phyloP scores from a whole-genome alignment of 2,113 vertebrate species.

The Mesitornis unicolor region DNA sequence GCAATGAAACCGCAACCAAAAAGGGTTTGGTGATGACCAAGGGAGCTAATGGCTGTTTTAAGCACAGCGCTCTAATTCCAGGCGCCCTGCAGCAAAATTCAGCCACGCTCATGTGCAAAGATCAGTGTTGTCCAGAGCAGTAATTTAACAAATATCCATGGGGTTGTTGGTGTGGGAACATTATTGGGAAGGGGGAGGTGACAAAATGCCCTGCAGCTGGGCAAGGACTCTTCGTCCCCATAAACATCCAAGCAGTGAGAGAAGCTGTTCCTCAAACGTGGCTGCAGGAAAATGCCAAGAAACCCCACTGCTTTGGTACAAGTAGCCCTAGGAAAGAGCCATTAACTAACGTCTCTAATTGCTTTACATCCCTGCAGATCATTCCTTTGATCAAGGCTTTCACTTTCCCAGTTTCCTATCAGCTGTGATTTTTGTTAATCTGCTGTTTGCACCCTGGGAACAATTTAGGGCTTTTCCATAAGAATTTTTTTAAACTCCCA shows the following conservation, averaged over 20 bases:
- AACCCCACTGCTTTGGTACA: rapidly evolving
- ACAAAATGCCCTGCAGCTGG: neutral
- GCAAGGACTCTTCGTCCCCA: neutral
- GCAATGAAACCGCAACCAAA: neutral
- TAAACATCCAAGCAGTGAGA: rapidly evolving
- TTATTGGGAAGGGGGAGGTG: neutral
- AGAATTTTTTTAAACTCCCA: neutral
- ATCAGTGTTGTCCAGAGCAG: rapidly evolving
- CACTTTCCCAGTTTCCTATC: neutral
- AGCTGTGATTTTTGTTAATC: neutral
- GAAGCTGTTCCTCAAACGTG: neutral
- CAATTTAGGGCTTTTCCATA: neutral
- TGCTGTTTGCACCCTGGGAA: neutral
- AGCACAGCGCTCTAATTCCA: neutral
- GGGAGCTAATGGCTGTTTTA: neutral
- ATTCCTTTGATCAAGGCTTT: neutral
- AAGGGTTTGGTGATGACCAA: neutral
- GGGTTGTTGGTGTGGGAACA: neutral
- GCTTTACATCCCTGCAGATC: neutral
- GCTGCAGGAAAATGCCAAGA: rapidly evolving
- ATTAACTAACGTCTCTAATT: neutral
- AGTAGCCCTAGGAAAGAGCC: neutral
- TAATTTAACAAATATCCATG: neutral
- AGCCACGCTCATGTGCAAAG: rapidly evolving
- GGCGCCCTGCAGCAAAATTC: neutral